A percentile compares a stretch with the other conserved stretches of the same genome.
These are phyloP conservation scores for Tachina grossa DNA, from an alignment of 2,888 invertebrate species.

Conservation along the genomic window DNA sequence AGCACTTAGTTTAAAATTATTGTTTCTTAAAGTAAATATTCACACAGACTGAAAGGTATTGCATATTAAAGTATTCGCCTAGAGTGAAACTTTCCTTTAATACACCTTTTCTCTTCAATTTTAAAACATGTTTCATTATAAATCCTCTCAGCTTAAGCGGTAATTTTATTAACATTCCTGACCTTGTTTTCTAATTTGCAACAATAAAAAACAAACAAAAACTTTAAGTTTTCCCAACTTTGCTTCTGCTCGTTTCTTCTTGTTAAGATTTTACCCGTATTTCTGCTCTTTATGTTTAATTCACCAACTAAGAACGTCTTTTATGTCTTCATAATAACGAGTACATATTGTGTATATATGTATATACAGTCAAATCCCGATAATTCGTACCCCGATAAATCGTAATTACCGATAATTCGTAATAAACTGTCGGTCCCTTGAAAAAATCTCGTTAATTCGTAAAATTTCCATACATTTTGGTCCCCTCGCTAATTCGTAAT, in stretches of 20 bases:
- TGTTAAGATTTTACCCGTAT: conserved; percentile 15
- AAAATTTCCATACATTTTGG: too few relatives aligned
- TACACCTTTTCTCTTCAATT: background rate
- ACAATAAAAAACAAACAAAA: background rate
- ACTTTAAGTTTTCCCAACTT: conserved; percentile 22
- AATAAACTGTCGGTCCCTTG: too few relatives aligned
- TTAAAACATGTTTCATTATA: background rate
- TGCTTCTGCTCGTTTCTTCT: background rate
- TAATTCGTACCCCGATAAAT: too few relatives aligned
- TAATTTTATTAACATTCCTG: conserved; percentile 39
- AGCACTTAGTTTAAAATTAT: too few relatives aligned
- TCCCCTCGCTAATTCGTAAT: too few relatives aligned
- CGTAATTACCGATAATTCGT: too few relatives aligned
- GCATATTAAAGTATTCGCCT: too few relatives aligned
- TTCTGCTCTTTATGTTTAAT: conserved; percentile 33
- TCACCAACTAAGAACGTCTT: conserved; percentile 45
- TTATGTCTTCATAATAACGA: conserved; percentile 35
- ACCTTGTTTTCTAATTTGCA: conserved; percentile 43
- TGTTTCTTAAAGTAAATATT: too few relatives aligned
- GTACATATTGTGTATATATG: background rate
- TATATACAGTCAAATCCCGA: too few relatives aligned
- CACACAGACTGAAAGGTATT: too few relatives aligned
- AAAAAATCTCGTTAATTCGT: too few relatives aligned
- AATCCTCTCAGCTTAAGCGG: background rate
- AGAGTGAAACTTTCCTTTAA: too few relatives aligned